Evolutionary conservation across 2,797 vertebrate species (phyloP), one percentile per base, ranked within the genome.

Genomic region (Gymnoscopelus braueri): DNA sequence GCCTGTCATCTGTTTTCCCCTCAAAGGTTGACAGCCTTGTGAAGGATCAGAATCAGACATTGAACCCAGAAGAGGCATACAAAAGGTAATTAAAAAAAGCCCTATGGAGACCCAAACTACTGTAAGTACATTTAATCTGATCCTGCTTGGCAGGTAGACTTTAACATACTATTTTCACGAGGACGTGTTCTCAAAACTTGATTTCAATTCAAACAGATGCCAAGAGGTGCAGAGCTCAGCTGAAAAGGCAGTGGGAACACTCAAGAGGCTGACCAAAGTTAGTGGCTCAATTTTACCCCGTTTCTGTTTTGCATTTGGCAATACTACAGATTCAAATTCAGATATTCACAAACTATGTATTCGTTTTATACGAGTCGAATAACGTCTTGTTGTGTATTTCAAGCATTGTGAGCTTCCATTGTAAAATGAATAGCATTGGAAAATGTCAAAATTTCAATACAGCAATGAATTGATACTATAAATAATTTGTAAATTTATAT

Each of bases 191-290:
- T 50, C 13, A 1, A 44, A 35, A 35, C 32, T 47, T 0, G 0
- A 29, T 60, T 51, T 69, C 15, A 50, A 64, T 51, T 69, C 15
- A 50, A 64, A 79, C 67, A 94, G 93, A 72, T 94, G 93, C 66
- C 85, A 79, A 66, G 88, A 93, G 1, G 67, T 94, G 65, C 90
- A 92, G 51, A 74, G 71, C 2, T 82, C 64, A 0, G 84, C 89
- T 61, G 83, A 92, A 65, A 90, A 92, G 60, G 90, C 78, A 3
- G 66, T 79, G 35, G 86, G 60, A 60, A 77, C 64, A 9, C 83
- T 94, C n/a, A 89, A 74, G 56, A 91, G 80, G 56, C 83, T 94
- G 59, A 91, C 86, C 12, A 95, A 94, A 89, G 94, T 95, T 39
- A 57, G 79, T 67, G 29, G 14, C 19, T 53, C 12, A 57, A 3